Evolutionary conservation across 2,113 vertebrate genomes (phyloP).

Genomic region (Cygnus buccinator): DNA sequence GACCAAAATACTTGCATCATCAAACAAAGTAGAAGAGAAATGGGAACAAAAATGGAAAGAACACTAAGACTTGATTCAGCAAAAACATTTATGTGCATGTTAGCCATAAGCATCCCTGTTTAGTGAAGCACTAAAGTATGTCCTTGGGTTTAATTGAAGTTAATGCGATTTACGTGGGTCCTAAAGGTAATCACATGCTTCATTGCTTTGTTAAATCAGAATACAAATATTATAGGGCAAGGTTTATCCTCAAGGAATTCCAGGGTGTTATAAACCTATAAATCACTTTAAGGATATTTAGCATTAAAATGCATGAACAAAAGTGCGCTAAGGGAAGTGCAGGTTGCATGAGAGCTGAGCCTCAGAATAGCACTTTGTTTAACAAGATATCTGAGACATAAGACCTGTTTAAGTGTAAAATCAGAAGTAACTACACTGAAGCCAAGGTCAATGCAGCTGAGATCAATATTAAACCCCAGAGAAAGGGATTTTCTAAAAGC

Average conservation of each 20-base stretch:
- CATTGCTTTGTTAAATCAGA: conserved; percentile 42
- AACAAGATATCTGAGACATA: conserved; percentile 16
- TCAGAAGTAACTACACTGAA: conserved; percentile 36
- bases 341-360: background rate
- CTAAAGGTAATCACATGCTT: conserved; percentile 53
- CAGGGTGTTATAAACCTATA: background rate
- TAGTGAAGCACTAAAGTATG: conserved; percentile 1
- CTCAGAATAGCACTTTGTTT: conserved; percentile 24
- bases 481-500: conserved; percentile 37
- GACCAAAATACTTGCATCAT: conserved; percentile 18
- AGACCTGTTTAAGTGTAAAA: conserved; percentile 37
- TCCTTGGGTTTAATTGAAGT: conserved; percentile 28
- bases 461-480: conserved; percentile 36
- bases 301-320: conserved; percentile 7
- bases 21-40: conserved; percentile 18
- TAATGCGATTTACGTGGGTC: conserved; percentile 42
- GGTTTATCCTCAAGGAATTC: conserved; percentile 24
- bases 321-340: background rate
- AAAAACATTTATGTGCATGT: background rate
- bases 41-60: background rate
- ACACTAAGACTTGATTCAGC: background rate
- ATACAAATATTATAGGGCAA: background rate
- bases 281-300: background rate
- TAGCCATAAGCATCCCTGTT: conserved; percentile 3
- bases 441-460: background rate